Percentiles rank a stretch among this genome's conserved stretches.
These are phyloP conservation scores for Murina feae DNA, from an alignment of 2,113 vertebrate species.

Conservation along the genomic window DNA sequence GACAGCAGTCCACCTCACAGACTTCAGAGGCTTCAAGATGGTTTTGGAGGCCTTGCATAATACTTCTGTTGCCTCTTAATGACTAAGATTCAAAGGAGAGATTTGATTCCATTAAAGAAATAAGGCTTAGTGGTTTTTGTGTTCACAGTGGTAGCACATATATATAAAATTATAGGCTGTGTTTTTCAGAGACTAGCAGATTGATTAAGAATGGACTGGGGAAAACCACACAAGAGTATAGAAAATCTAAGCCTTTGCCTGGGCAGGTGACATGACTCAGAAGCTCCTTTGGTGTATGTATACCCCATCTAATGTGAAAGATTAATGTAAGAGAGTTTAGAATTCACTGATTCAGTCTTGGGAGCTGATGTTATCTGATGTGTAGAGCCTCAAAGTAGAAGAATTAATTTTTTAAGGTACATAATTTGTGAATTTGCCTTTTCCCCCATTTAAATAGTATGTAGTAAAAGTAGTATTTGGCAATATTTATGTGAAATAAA, in stretches of 20 bases:
- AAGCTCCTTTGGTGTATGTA: background rate
- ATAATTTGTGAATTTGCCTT: background rate
- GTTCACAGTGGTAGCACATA: background rate
- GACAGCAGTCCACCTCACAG: background rate
- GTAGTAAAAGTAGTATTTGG: background rate
- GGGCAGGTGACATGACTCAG: too few relatives aligned
- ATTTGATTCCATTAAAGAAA: background rate
- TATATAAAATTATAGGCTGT: background rate
- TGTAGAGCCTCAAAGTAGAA: background rate
- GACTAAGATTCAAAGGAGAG: slow-evolving; percentile 17
- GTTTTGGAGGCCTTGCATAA: background rate
- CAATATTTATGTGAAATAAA: slow-evolving; percentile 29
- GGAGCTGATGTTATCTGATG: background rate
- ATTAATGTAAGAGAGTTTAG: background rate
- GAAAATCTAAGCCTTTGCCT: background rate
- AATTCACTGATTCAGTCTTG: background rate
- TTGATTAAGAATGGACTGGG: background rate
- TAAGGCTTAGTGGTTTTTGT: background rate
- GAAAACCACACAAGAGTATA: background rate
- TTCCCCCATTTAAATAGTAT: background rate
- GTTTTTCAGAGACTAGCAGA: background rate
- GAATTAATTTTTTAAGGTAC: background rate
- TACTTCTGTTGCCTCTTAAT: background rate
- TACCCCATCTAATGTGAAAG: background rate
- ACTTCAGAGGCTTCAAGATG: background rate